Evolutionary conservation across 2,888 invertebrate genomes (phyloP).

Genomic region (Theodoxus fluviatilis): DNA sequence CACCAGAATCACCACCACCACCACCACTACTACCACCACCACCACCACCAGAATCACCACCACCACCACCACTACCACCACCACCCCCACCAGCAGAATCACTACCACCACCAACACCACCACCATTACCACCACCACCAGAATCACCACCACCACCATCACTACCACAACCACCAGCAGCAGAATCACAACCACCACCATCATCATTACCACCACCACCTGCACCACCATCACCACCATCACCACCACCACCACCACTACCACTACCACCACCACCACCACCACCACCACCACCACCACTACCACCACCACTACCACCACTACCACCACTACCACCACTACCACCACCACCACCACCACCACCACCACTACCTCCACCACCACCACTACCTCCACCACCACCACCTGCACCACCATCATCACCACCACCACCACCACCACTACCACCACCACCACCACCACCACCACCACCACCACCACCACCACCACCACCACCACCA

Average conservation of each 20-base stretch:
- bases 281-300: conserved; percentile 6
- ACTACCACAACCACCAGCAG: not conserved
- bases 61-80: not conserved
- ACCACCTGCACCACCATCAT: not conserved
- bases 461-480: not conserved
- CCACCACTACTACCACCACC: not conserved
- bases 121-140: not conserved
- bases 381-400: not conserved
- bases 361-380: not conserved
- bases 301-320: conserved; percentile 2
- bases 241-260: conserved; percentile 5
- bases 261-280: conserved; percentile 6
- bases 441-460: not conserved
- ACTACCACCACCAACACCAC: not conserved
- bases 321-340: not conserved
- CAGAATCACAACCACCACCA: not conserved
- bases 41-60: not conserved
- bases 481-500: not conserved
- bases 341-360: not conserved
- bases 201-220: not conserved
- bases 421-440: not conserved
- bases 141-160: not conserved
- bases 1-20: not conserved
- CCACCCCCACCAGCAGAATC: not conserved
- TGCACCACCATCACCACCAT: not conserved